Evolutionary conservation across 2,113 vertebrate species (phyloP).

Genomic region (Struthidea cinerea): DNA sequence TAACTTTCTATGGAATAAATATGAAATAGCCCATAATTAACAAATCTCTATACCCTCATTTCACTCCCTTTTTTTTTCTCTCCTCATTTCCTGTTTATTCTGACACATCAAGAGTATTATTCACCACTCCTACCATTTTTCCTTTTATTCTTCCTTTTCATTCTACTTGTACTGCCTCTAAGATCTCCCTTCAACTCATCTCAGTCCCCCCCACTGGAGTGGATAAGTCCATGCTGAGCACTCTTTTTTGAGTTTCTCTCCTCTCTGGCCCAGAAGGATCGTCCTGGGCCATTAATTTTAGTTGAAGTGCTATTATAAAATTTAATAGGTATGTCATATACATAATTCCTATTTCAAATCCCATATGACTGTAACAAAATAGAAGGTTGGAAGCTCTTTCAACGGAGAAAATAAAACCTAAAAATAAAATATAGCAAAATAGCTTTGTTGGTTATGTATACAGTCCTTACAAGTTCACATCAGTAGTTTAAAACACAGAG

Average conservation of each 20-base stretch:
- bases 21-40: neutral
- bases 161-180: neutral
- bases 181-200: neutral
- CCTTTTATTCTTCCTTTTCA: neutral
- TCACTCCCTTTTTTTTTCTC: neutral
- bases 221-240: neutral
- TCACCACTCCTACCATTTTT: neutral
- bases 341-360: neutral
- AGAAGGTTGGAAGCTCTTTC: neutral
- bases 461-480: neutral
- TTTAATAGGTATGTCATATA: neutral
- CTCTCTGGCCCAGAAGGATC: neutral
- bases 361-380: neutral
- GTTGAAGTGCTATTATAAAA: neutral
- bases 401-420: neutral
- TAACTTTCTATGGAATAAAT: neutral
- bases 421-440: neutral
- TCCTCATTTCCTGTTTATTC: neutral
- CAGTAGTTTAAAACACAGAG: neutral
- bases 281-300: neutral
- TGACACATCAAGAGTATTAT: neutral
- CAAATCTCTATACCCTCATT: neutral
- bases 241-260: neutral
- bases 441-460: neutral
- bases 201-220: neutral